Percentiles rank a stretch among this genome's conserved stretches.
Conservation (phyloP, 2,888 invertebrate species). For the Sarcophaga subvicina region DNA sequence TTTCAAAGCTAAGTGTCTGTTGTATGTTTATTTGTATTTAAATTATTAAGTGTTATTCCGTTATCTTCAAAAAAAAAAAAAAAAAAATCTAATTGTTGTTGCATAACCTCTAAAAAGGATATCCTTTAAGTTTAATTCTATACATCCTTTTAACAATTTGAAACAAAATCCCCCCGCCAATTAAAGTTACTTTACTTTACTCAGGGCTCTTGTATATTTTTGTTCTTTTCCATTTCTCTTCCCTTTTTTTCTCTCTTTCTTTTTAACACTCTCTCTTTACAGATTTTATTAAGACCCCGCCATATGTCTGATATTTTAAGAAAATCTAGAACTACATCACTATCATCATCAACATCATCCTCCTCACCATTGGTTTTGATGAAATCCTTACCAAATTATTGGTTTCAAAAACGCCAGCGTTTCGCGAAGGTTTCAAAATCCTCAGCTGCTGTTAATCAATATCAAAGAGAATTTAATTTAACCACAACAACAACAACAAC, state of each 20-base stretch:
- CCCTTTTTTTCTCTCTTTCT: constrained; percentile 5
- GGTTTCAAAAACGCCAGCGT: constrained; percentile 15
- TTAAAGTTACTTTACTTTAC: constrained; percentile 13
- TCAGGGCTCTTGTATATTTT: constrained; percentile 22
- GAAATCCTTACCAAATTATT: background rate
- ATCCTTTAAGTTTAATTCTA: too few species aligned
- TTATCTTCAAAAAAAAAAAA: too few species aligned
- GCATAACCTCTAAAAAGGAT: too few species aligned
- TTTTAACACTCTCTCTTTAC: constrained; percentile 50
- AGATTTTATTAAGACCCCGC: constrained; percentile 61
- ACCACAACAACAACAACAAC: constrained; percentile 67
- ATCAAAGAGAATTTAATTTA: constrained; percentile 47
- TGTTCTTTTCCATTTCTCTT: constrained; percentile 41
- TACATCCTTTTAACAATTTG: too few species aligned
- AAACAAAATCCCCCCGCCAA: too few species aligned
- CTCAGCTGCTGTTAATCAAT: constrained; percentile 38
- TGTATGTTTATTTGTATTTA: too few species aligned
- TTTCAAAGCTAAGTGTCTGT: too few species aligned
- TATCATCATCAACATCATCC: background rate
- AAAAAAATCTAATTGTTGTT: too few species aligned
- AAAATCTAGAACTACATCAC: background rate
- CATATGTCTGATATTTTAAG: constrained; percentile 23
- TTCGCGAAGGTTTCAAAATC: background rate
- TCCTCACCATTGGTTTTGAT: background rate
- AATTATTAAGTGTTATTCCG: too few species aligned